Evolutionary conservation across 2,113 vertebrate genomes (phyloP), one percentile per base, ranked within the genome.

Genomic region (Dipodomys stephensi): DNA sequence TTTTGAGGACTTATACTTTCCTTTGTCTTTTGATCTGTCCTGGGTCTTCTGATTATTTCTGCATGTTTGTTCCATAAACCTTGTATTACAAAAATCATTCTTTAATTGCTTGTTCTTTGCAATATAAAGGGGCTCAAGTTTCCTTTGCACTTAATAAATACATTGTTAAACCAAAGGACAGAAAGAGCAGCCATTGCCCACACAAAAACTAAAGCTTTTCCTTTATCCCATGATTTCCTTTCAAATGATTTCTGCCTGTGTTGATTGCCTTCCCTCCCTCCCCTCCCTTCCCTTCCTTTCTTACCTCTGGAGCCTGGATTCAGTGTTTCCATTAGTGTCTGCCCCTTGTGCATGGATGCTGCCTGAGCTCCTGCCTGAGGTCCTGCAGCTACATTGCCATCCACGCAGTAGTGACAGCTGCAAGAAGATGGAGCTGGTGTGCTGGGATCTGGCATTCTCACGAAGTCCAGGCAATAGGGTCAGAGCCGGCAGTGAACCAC

Each of bases 101-200:
- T 90, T 81, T 86, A 77, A 19, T 71, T 85, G 30, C 60, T 20
- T 2, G 91, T 87, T 86, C 16, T 72, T 57, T 18, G 64, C 3
- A 83, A 28, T 0, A n/a, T 81, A 20, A 6, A 76, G 19, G 49
- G 2, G 6, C 15, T 44, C 44, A 90, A 22, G 53, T 67, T 30
- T 87, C 39, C 18, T 86, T 92, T 30, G 76, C 8, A 86, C 39
- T 67, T 72, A 76, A 49, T 49, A 80, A 93, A 65, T n/a, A 74
- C 60, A 49, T 57, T n/a, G 20, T 12, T 67, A 69, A 93, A 69
- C 10, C 6, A 90, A 87, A 80, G 9, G 84, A 79, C 2, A 69
- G 18, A 32, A 84, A 64, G 16, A 83, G 18, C 25, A 83, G 71
- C 15, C 23, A 76, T 35, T 46, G 39, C 46, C 49, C 60, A 82